phyloP scores from a whole-genome alignment of 1,140 invertebrate species.

The Choristoneura fumiferana region DNA sequence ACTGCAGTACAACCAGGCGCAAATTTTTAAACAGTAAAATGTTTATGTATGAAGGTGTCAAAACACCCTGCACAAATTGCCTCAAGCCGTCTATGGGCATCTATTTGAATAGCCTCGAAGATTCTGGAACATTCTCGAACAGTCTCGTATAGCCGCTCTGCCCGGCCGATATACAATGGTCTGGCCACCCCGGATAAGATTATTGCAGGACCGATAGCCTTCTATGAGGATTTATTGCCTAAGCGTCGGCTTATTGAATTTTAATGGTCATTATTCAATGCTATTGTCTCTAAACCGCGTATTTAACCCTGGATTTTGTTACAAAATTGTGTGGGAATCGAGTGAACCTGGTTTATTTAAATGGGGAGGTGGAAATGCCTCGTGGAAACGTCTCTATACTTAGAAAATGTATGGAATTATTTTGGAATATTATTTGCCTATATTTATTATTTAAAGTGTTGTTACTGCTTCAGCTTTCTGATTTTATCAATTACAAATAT shows the following conservation, averaged over 20 bases:
- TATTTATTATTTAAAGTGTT: too few relatives aligned
- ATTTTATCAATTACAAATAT: too few relatives aligned
- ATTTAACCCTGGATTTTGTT: slow-evolving; percentile 13
- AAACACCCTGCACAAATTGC: slow-evolving; percentile 64
- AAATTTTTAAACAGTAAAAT: slow-evolving; percentile 46
- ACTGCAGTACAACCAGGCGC: slow-evolving; percentile 17
- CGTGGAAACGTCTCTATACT: too few relatives aligned
- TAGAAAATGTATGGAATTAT: too few relatives aligned
- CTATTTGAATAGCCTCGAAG: slow-evolving; percentile 55
- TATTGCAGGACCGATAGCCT: slow-evolving; percentile 63
- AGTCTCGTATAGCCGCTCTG: too few relatives aligned
- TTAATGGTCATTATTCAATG: slow-evolving; percentile 61
- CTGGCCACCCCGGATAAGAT: slow-evolving; percentile 56
- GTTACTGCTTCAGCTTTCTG: too few relatives aligned
- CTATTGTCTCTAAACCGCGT: slow-evolving; percentile 49
- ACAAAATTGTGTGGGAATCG: slow-evolving; percentile 29
- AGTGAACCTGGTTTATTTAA: not conserved
- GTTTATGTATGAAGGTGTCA: slow-evolving; percentile 73
- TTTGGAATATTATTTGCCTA: too few relatives aligned
- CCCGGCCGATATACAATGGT: slow-evolving; percentile 41
- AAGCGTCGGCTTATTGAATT: slow-evolving; percentile 60
- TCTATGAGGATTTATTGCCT: slow-evolving; percentile 69
- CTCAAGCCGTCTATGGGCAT: slow-evolving; percentile 52
- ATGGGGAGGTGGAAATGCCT: too few relatives aligned
- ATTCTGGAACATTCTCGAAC: slow-evolving; percentile 23